These are phyloP conservation scores for Prunella fulvescens DNA, from an alignment of 2,113 vertebrate genomes.

Conservation along the genomic window DNA sequence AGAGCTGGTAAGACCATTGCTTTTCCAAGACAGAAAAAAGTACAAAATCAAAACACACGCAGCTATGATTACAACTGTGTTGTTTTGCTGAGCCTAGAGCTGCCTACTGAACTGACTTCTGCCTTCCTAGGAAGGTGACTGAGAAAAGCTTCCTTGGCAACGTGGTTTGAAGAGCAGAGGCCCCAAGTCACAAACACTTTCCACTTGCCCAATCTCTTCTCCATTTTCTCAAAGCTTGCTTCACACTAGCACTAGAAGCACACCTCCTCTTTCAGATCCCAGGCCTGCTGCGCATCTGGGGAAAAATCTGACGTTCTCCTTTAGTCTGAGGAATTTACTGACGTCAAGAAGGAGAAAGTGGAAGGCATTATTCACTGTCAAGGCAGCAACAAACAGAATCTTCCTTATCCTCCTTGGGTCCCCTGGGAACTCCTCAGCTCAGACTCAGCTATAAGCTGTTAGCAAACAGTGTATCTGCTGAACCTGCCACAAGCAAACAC, in stretches of 20 bases:
- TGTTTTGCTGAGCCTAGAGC: slow-evolving; percentile 16
- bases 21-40: slow-evolving; percentile 70
- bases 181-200: neutral
- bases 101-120: slow-evolving; percentile 10
- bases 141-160: neutral
- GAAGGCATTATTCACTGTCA: neutral
- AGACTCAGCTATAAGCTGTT: neutral
- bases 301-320: neutral
- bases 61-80: slow-evolving; percentile 48
- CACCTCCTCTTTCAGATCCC: neutral
- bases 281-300: neutral
- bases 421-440: neutral
- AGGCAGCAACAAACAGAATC: neutral
- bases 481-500: neutral
- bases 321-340: neutral
- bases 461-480: neutral
- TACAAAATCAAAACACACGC: slow-evolving; percentile 65
- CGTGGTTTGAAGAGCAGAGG: neutral
- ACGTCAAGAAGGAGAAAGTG: neutral
- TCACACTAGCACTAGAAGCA: neutral
- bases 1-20: slow-evolving; percentile 64
- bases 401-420: neutral
- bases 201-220: neutral
- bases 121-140: neutral
- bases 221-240: neutral